Evolutionary conservation across 2,888 invertebrate species (phyloP), one percentile per base, ranked within the genome.

Genomic region (Exocentrus adspersus): DNA sequence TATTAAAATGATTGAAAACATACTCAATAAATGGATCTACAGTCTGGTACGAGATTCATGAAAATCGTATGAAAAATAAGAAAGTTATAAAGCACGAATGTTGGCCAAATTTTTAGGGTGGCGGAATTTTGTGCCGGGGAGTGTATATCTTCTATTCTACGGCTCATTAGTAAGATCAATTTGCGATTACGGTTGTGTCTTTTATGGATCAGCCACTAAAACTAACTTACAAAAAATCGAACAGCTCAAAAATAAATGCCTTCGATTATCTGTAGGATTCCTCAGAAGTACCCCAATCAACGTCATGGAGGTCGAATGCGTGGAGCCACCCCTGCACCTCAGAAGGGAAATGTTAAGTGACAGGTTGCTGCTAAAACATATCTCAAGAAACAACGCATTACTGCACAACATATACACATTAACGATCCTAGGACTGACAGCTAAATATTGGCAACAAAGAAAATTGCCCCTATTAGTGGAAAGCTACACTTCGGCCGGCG

Each of bases 121-220:
- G n/a, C n/a, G n/a, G n/a, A n/a, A n/a, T n/a, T n/a, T n/a, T n/a
- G n/a, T n/a, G n/a, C n/a, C n/a, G n/a, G n/a, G n/a, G n/a, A n/a
- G n/a, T n/a, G n/a, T 32, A 21, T 51, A 32, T 14, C 32, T 51
- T n/a, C 16, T 51, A 0, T 51, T 51, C 14, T 51, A 51, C 19
- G 2, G 51, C 0, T 28, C 51, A 9, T 17, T 51, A 28, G 12
- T 51, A 2, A 28, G 51, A 51, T 51, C 51, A 10, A 51, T 51
- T 28, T 32, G 21, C 14, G 51, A 51, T 24, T 51, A 51, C 12
- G 51, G 30, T 16, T 30, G 24, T 32, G 12, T 51, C 1, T 28
- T 32, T 30, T 51, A 51, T 12, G 51, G 51, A 0, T 17, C 30
- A 10, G 51, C 51, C 10, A 16, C 10, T 12, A 12, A 16, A 12